Base-by-base conservation (phyloP, 2,888 invertebrate genomes). In the Leptogaster cylindrica region DNA sequence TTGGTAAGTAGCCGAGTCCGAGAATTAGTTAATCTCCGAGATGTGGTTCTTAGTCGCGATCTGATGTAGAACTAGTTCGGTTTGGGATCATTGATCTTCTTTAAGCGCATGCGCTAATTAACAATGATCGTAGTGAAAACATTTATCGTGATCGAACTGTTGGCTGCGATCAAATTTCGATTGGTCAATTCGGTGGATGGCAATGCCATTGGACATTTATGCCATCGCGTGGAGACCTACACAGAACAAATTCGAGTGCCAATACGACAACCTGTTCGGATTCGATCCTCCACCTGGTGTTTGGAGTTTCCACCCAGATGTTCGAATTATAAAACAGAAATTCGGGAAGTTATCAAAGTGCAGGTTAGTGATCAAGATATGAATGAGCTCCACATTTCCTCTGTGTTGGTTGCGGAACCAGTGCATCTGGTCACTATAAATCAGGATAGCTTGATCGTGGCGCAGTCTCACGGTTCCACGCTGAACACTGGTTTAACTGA, bases 221-320 rank as follows among this genome's bases (percentile, higher is more conserved):
- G 80, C 58, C 78, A 76, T 7, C 77, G 78, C 28, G 79, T 80
- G 69, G 81, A 80, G 67, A 76, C 75, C 72, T 90, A 89, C 81
- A 87, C 86, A 69, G 86, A 80, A 70, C 73, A 76, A 20, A 36
- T 76, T 51, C 75, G 75, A 68, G 73, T 75, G 61, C 80, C 80
- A 14, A 73, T 76, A 41, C 73, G 76, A 73, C 88, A 90, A 68
- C 88, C 89, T 55, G 88, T 89, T 78, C 82, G 85, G 2, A 86
- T 91, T 52, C 84, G 90, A 70, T 87, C 88, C 1, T 89, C 89
- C 77, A 86, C 86, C 73, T 92, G 92, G 91, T 93, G 93, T 75
- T 81, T 90, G 75, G 86, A 88, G 70, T 84, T 92, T 75, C 92
- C 92, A 4, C 92, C 92, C n/a, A 83, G 91, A 70, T 93, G 93